Percentiles rank a stretch among this genome's conserved stretches.
These are phyloP conservation scores for Drosophila jambulina DNA, from an alignment of 1,140 invertebrate genomes.

Conservation along the genomic window DNA sequence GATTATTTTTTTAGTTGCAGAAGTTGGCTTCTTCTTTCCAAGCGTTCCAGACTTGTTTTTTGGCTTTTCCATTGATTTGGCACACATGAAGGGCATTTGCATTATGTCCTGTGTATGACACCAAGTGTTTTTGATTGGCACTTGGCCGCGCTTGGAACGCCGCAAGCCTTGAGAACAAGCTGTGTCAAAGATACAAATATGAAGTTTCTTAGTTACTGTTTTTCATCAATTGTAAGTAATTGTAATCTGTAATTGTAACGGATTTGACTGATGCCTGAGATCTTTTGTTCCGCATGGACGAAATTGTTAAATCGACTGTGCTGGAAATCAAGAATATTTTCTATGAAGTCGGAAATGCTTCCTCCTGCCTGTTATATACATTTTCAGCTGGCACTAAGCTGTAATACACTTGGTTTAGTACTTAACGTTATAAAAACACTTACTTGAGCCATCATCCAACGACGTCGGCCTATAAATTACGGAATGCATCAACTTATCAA, in stretches of 20 bases:
- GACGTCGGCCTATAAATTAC: neutral
- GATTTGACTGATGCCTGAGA: too few relatives aligned
- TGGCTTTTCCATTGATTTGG: neutral
- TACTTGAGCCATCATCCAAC: conserved; percentile 23
- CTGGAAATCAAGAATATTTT: neutral
- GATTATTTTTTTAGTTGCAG: neutral
- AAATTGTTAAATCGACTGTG: too few relatives aligned
- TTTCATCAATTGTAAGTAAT: too few relatives aligned
- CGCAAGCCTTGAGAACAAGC: conserved; percentile 33
- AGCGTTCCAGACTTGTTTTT: neutral
- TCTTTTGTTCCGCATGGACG: too few relatives aligned
- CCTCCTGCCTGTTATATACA: too few relatives aligned
- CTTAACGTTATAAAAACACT: conserved; percentile 2
- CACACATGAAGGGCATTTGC: conserved; percentile 20
- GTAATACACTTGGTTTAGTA: neutral
- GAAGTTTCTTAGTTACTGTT: too few relatives aligned
- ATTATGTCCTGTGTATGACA: conserved; percentile 48
- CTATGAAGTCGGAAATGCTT: neutral
- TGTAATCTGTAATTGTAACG: too few relatives aligned
- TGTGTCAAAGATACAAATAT: neutral
- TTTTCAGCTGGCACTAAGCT: neutral
- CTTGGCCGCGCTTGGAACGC: conserved; percentile 65
- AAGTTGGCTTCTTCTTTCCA: neutral
- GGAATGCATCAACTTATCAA: conserved; percentile 18
- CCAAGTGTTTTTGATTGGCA: conserved; percentile 57